Conservation (phyloP, 2,113 vertebrate genomes). For the Ondatra zibethicus region DNA sequence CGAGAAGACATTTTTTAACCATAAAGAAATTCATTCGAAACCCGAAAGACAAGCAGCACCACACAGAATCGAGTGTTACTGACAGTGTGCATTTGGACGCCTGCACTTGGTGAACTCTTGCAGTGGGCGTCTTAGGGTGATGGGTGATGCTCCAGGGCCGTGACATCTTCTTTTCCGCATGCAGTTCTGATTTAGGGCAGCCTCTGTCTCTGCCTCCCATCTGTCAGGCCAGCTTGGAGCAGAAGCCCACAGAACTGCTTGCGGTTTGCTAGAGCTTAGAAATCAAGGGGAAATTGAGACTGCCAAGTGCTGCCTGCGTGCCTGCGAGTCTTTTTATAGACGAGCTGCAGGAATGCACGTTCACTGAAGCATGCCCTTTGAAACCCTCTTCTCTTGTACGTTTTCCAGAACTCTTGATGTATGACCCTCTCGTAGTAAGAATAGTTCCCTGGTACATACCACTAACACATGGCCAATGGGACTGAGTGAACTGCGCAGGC, state of each 20-base stretch:
- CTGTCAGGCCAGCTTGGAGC: constrained; percentile 37
- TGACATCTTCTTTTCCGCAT: not conserved
- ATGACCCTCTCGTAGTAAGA: not conserved
- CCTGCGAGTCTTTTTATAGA: constrained; percentile 71
- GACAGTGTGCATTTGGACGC: rapidly evolving
- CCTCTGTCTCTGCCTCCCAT: not conserved
- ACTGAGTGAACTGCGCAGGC: constrained; percentile 38
- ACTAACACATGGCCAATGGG: constrained; percentile 51
- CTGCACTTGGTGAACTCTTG: rapidly evolving
- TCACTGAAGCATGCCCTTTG: constrained; percentile 69
- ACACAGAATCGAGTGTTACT: not conserved
- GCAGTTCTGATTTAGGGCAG: not conserved
- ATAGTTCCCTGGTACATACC: constrained; percentile 47
- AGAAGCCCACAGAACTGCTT: constrained; percentile 49
- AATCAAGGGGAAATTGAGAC: constrained; percentile 77
- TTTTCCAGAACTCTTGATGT: constrained; percentile 70
- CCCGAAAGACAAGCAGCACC: not conserved
- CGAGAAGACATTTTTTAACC: not conserved
- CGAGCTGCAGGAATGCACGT: constrained; percentile 13
- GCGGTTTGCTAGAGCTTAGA: constrained; percentile 56
- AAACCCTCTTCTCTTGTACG: constrained; percentile 22
- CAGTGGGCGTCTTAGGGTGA: not conserved
- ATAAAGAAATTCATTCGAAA: not conserved
- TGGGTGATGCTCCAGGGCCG: not conserved
- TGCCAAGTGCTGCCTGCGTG: constrained; percentile 64